Evolutionary conservation across 1,140 invertebrate genomes (phyloP).

Genomic region (Zaprionus ghesquierei): DNA sequence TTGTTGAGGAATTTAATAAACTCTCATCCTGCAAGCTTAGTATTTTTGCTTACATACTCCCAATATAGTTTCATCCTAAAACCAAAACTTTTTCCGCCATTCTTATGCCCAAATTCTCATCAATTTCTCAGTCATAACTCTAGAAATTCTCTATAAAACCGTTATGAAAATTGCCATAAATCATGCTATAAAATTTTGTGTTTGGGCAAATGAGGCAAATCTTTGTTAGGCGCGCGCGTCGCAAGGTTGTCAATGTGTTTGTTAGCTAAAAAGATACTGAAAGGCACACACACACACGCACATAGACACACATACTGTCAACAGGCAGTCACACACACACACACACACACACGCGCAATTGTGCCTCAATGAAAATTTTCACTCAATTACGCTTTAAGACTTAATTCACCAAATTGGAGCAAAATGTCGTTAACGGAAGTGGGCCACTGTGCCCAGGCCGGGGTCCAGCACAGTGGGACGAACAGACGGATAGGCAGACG

Average conservation of each 20-base stretch:
- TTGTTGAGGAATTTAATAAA: neutral
- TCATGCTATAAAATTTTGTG: neutral
- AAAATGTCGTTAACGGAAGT: slow-evolving; percentile 67
- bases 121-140: neutral
- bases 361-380: slow-evolving; percentile 79
- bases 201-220: neutral
- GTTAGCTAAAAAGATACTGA: slow-evolving; percentile 25
- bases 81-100: no score
- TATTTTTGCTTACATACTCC: no score
- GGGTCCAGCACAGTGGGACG: neutral
- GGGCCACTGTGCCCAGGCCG: slow-evolving; percentile 33
- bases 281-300: slow-evolving; percentile 8
- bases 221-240: neutral
- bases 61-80: no score
- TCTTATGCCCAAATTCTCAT: no score
- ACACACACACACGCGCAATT: slow-evolving; percentile 33
- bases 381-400: slow-evolving; percentile 81
- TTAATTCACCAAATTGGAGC: slow-evolving; percentile 75
- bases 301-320: neutral
- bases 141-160: neutral
- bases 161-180: neutral
- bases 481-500: neutral
- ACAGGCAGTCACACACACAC: slow-evolving; percentile 4
- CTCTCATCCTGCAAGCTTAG: no score
- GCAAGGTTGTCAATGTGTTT: slow-evolving; percentile 3